Evolutionary conservation across 2,113 vertebrate species (phyloP).

Genomic region (Oriolus oriolus): DNA sequence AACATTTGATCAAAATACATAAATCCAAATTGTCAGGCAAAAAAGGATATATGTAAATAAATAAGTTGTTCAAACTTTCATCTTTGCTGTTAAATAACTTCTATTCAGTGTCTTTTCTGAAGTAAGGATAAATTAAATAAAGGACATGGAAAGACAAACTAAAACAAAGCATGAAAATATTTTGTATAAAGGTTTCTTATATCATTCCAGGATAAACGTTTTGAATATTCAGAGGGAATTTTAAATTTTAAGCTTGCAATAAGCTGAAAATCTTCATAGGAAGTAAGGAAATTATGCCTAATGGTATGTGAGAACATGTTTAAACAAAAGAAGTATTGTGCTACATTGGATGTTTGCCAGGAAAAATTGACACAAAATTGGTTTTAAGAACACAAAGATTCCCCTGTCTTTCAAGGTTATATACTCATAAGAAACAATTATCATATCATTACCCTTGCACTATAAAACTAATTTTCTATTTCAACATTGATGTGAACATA

Average conservation of each 20-base stretch:
- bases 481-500: constrained; percentile 35
- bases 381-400: neutral
- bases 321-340: neutral
- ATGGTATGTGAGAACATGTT: neutral
- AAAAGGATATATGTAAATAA: neutral
- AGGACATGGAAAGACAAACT: neutral
- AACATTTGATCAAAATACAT: neutral
- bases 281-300: neutral
- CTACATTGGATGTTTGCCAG: neutral
- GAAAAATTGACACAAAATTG: neutral
- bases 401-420: constrained; percentile 13
- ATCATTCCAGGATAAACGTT: neutral
- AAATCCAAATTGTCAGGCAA: neutral
- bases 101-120: neutral
- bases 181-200: neutral
- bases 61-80: neutral
- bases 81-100: neutral
- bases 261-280: neutral
- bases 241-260: neutral
- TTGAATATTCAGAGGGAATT: neutral
- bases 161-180: neutral
- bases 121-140: neutral
- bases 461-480: constrained; percentile 57
- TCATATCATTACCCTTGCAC: constrained; percentile 18
- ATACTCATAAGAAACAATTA: constrained; percentile 50